phyloP scores from a whole-genome alignment of 2,888 invertebrate species.

The Ferdinandea cuprea region DNA sequence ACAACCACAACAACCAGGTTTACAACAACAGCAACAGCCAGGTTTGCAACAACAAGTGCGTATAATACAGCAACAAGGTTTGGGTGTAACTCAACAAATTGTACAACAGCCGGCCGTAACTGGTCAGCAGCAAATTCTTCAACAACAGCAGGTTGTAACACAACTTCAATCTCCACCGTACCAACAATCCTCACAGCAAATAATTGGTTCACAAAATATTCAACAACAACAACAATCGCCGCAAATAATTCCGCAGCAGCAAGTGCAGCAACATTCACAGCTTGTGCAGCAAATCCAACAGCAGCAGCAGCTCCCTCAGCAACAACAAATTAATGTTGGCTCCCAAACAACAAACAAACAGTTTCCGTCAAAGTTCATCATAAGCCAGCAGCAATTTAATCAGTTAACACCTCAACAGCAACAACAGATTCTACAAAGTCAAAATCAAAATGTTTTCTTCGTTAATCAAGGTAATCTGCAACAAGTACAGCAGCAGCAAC shows the following conservation, averaged over 20 bases:
- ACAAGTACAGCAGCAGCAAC: conserved; percentile 82
- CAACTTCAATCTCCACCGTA: conserved; percentile 75
- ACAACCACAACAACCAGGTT: conserved; percentile 77
- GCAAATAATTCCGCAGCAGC: conserved; percentile 77
- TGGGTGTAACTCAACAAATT: conserved; percentile 76
- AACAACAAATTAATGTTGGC: conserved; percentile 76
- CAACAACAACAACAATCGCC: conserved; percentile 77
- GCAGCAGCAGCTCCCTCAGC: conserved; percentile 76
- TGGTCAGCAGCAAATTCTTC: conserved; percentile 68
- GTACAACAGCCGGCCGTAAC: conserved; percentile 75
- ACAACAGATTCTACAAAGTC: conserved; percentile 82
- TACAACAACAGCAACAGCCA: conserved; percentile 75
- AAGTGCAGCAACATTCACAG: conserved; percentile 75
- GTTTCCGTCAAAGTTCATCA: conserved; percentile 81
- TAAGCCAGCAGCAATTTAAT: conserved; percentile 87
- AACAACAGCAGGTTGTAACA: conserved; percentile 71
- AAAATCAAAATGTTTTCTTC: conserved; percentile 83
- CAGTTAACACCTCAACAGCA: conserved; percentile 86
- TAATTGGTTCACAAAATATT: conserved; percentile 77
- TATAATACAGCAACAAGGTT: conserved; percentile 76
- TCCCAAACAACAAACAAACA: conserved; percentile 75
- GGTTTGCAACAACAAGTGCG: conserved; percentile 77
- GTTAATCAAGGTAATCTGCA: conserved; percentile 82
- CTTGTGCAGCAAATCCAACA: conserved; percentile 75
- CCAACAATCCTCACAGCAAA: conserved; percentile 75